Evolutionary conservation across 2,797 vertebrate genomes (phyloP).

Genomic region (Pteropus rufus): DNA sequence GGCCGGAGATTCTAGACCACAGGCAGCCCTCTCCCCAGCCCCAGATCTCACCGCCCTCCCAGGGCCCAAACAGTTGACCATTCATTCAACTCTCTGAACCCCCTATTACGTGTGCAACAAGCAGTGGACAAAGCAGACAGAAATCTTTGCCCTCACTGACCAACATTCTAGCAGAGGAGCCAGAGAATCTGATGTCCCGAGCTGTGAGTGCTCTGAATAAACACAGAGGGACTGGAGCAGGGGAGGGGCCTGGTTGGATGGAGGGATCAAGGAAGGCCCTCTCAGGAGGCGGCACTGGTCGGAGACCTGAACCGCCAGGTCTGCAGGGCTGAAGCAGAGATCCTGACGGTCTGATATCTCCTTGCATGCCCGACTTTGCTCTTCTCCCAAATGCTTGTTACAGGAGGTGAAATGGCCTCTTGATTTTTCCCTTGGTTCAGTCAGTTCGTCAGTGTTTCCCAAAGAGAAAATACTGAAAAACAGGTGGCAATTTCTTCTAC

Average conservation of each 20-base stretch:
- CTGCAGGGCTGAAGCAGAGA: not conserved
- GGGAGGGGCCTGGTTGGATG: not conserved
- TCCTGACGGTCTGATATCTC: not conserved
- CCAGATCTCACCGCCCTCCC: not conserved
- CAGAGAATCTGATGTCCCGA: fast-evolving
- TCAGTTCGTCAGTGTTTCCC: not conserved
- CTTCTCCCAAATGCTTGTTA: not conserved
- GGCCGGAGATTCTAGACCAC: not conserved
- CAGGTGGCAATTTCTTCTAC: not conserved
- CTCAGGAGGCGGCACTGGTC: not conserved
- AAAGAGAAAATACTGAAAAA: not conserved
- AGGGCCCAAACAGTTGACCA: not conserved
- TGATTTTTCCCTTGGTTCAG: not conserved
- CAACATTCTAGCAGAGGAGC: not conserved
- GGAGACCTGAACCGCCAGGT: not conserved
- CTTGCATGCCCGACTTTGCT: not conserved
- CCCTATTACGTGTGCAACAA: no score
- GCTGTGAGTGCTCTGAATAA: not conserved
- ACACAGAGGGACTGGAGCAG: not conserved
- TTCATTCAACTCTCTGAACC: not conserved
- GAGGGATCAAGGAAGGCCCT: not conserved
- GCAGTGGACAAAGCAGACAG: not conserved
- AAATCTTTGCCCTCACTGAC: not conserved
- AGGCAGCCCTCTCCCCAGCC: not conserved
- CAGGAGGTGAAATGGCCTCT: not conserved